Evolutionary conservation across 92 coral and sea anemone genomes (phyloP).

Genomic region (Palythoa caribaeorum): DNA sequence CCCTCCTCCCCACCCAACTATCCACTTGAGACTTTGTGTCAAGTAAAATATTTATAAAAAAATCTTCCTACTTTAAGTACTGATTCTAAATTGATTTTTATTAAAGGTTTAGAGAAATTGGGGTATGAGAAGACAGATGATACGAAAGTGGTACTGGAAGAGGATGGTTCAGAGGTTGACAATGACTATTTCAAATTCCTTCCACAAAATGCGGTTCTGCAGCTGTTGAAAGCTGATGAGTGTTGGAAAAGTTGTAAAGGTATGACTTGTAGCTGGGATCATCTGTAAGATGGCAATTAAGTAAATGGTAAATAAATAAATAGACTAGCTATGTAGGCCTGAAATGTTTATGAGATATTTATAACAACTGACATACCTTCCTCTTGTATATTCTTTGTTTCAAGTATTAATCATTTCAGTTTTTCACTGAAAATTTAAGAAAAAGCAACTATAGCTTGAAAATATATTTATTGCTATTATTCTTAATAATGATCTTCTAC

Average conservation of each 20-base stretch:
- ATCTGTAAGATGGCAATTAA: not conserved
- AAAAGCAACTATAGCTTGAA: not conserved
- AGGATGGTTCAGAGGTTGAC: slow-evolving; percentile 70
- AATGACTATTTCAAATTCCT: slow-evolving; percentile 62
- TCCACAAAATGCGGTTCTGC: slow-evolving; percentile 52
- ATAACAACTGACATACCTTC: slow-evolving; percentile 22
- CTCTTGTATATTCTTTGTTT: slow-evolving; percentile 20
- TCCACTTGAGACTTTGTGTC: slow-evolving; percentile 9
- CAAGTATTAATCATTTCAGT: slow-evolving; percentile 19
- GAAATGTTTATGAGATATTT: slow-evolving; percentile 19
- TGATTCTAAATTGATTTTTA: slow-evolving; percentile 24
- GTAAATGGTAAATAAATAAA: slow-evolving; percentile 19
- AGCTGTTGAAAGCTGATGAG: slow-evolving; percentile 54
- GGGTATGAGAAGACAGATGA: slow-evolving; percentile 37
- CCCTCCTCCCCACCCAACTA: slow-evolving; percentile 9
- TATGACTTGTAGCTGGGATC: slow-evolving; percentile 21
- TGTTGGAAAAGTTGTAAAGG: slow-evolving; percentile 47
- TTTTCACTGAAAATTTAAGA: not conserved
- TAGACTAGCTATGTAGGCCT: slow-evolving; percentile 25
- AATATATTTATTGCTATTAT: slow-evolving; percentile 4
- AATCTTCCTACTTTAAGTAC: slow-evolving; percentile 16
- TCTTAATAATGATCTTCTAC: slow-evolving; percentile 18
- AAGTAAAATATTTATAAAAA: slow-evolving; percentile 1
- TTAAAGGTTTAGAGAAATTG: slow-evolving; percentile 26
- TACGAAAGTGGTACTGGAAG: slow-evolving; percentile 47